Evolutionary conservation across 2,113 vertebrate genomes (phyloP).

Genomic region (Bubo scandiacus): DNA sequence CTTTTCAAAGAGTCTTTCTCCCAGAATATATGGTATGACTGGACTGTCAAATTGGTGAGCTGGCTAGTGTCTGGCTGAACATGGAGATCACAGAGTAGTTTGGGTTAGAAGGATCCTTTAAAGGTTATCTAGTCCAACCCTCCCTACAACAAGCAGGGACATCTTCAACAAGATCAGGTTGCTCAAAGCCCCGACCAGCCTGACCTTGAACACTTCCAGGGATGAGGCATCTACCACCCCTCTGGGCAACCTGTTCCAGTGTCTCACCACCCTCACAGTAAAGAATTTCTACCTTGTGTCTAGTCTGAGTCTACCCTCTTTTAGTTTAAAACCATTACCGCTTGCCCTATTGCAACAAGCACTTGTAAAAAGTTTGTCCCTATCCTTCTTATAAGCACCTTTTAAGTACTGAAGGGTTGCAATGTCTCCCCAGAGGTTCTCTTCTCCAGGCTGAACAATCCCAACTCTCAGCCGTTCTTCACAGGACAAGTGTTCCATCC

Average conservation of each 20-base stretch:
- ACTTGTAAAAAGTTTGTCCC: neutral
- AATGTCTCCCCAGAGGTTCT: neutral
- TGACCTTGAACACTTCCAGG: neutral
- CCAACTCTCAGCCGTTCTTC: neutral
- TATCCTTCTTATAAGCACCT: neutral
- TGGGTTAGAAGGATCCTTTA: neutral
- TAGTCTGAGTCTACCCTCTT: neutral
- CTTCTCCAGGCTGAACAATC: neutral
- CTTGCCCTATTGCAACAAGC: accelerated
- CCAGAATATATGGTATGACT: neutral
- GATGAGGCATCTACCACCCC: too few species aligned
- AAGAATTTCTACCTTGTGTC: too few species aligned
- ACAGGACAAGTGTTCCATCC: neutral
- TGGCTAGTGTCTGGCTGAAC: neutral
- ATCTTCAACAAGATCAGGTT: neutral
- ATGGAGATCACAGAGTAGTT: neutral
- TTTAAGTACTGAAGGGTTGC: neutral
- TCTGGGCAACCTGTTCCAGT: neutral
- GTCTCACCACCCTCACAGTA: neutral
- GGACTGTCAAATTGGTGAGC: neutral
- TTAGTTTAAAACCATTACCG: neutral
- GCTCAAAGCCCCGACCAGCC: neutral
- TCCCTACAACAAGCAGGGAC: neutral
- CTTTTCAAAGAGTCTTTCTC: neutral
- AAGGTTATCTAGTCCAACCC: neutral